Conservation (phyloP, 2,797 vertebrate genomes). For the Phalloptychus januarius region DNA sequence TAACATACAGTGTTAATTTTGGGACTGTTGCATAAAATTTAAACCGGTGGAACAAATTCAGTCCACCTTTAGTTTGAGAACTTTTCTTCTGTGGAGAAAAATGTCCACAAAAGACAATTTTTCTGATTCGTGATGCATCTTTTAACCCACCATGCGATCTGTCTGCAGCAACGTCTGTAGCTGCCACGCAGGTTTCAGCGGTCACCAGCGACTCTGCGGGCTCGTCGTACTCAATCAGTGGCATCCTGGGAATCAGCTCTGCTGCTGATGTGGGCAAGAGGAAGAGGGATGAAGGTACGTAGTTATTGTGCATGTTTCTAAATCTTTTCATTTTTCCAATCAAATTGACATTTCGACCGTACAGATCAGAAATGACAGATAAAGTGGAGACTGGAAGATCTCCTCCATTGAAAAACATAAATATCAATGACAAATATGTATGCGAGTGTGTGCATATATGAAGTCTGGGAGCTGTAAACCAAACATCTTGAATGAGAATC, state of each 20-base stretch:
- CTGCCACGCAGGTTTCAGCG: slow-evolving; percentile 92
- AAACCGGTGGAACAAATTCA: neutral
- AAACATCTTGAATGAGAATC: slow-evolving; percentile 81
- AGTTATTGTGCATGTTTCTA: slow-evolving; percentile 6
- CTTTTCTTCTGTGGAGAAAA: neutral
- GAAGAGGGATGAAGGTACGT: slow-evolving; percentile 95
- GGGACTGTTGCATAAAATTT: neutral
- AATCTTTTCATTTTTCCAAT: neutral
- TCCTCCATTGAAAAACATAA: slow-evolving; percentile 21
- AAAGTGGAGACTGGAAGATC: slow-evolving; percentile 6
- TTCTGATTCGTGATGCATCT: slow-evolving; percentile 2
- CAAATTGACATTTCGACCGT: neutral
- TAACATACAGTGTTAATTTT: neutral
- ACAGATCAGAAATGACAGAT: neutral
- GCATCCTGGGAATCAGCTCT: slow-evolving; percentile 96
- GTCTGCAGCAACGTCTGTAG: slow-evolving; percentile 89
- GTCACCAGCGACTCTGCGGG: slow-evolving; percentile 94
- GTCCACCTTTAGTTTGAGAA: neutral
- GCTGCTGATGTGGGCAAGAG: slow-evolving; percentile 92
- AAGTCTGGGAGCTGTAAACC: slow-evolving; percentile 57
- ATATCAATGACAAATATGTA: slow-evolving; percentile 54
- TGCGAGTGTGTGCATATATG: slow-evolving; percentile 13
- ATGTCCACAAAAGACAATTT: neutral
- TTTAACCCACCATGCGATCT: slow-evolving; percentile 36
- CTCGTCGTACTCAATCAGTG: slow-evolving; percentile 98